Evolutionary conservation across 2,888 invertebrate genomes (phyloP).

Genomic region (Myathropa florea): DNA sequence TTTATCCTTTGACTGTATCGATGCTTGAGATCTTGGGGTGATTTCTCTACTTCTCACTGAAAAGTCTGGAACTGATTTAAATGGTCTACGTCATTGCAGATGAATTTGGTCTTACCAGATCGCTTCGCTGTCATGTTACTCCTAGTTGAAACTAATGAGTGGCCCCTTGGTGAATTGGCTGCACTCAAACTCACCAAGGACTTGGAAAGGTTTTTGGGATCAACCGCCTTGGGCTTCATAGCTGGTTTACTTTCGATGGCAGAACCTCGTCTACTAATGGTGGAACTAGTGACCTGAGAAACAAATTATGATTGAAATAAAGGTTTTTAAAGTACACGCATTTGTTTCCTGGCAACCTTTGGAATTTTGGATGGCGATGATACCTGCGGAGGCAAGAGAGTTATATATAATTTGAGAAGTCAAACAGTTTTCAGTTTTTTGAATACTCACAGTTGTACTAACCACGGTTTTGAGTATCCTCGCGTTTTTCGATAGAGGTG

Average conservation of each 20-base stretch:
- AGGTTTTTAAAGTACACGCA: no score
- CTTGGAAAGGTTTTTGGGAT: neutral
- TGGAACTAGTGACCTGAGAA: neutral
- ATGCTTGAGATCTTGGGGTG: neutral
- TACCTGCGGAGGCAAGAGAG: neutral
- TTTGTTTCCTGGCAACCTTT: slow-evolving; percentile 21
- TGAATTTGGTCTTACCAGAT: neutral
- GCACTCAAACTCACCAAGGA: slow-evolving; percentile 1
- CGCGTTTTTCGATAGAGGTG: neutral
- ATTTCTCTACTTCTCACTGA: slow-evolving; percentile 9
- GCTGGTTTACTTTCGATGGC: neutral
- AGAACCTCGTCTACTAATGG: neutral
- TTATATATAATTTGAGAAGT: neutral
- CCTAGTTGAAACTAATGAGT: neutral
- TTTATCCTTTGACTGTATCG: neutral
- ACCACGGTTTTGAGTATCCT: neutral
- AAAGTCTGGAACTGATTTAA: neutral
- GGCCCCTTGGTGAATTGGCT: neutral
- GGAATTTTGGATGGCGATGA: slow-evolving; percentile 50
- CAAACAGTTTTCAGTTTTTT: neutral
- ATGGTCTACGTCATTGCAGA: neutral
- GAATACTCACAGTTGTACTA: neutral
- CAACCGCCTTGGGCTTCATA: neutral
- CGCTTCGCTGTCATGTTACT: slow-evolving; percentile 1
- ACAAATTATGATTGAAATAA: neutral